These are phyloP conservation scores for Plectrocnemia conspersa DNA, from an alignment of 1,140 invertebrate species.

Conservation along the genomic window DNA sequence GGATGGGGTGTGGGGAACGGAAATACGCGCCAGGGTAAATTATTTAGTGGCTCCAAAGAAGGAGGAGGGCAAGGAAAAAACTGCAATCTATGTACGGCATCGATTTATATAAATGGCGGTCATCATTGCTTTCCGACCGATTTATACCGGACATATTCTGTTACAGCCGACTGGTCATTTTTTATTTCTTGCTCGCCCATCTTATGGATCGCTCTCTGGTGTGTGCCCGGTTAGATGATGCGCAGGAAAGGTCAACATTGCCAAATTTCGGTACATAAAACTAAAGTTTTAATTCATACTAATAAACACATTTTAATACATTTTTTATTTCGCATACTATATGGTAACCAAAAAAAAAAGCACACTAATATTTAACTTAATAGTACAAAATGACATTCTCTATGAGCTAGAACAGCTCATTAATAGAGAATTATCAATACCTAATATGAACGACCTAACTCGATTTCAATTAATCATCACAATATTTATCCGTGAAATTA, in stretches of 20 bases:
- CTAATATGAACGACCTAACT: too few species aligned
- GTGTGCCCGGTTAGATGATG: background rate
- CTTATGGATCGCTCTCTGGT: constrained; percentile 1
- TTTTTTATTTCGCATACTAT: too few species aligned
- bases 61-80: constrained; percentile 4
- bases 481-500: too few species aligned
- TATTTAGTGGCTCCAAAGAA: background rate
- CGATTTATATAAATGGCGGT: constrained; percentile 28
- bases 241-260: too few species aligned
- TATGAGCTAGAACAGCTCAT: too few species aligned
- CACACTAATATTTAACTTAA: background rate
- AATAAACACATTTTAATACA: too few species aligned
- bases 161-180: constrained; percentile 25
- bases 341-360: background rate
- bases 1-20: background rate
- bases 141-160: constrained; percentile 29
- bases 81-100: constrained; percentile 12
- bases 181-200: constrained; percentile 17
- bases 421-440: too few species aligned
- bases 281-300: too few species aligned
- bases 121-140: constrained; percentile 27
- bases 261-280: too few species aligned
- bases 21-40: background rate
- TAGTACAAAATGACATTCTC: background rate
- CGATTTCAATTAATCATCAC: too few species aligned